phyloP scores from a whole-genome alignment of 2,113 vertebrate genomes.

The Theropithecus gelada region DNA sequence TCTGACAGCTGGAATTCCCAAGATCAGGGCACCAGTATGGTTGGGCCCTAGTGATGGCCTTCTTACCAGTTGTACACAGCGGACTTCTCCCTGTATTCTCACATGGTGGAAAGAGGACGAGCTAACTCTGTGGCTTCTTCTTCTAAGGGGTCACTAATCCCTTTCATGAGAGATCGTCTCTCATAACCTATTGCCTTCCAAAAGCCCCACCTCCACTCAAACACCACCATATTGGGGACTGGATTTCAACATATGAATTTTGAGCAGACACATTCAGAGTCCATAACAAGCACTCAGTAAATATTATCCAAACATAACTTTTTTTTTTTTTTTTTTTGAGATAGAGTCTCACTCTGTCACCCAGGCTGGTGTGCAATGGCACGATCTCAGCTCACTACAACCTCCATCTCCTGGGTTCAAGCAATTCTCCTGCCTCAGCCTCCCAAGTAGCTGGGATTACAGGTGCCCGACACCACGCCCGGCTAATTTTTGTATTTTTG shows the following conservation, averaged over 20 bases:
- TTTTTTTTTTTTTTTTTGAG: no score
- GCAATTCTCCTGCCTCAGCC: no score
- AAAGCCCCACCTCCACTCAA: neutral
- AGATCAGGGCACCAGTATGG: neutral
- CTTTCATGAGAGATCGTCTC: neutral
- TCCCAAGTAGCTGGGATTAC: no score
- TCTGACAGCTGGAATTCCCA: neutral
- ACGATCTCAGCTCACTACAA: no score
- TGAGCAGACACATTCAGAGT: neutral
- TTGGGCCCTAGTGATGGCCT: neutral
- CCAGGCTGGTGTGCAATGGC: no score
- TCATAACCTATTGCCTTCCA: neutral
- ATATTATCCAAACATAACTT: neutral
- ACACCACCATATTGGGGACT: neutral
- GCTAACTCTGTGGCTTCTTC: neutral
- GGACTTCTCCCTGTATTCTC: neutral
- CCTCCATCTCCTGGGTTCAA: no score
- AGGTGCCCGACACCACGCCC: rapidly evolving
- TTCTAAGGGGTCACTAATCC: neutral
- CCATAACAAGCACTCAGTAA: neutral
- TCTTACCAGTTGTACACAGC: no score
- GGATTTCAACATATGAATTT: neutral
- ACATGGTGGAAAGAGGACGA: neutral
- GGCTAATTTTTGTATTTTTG: no score
- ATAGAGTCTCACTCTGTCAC: no score